Evolutionary conservation across 2,888 invertebrate genomes (phyloP), one percentile per base, ranked within the genome.

Genomic region (Euproctis similis): DNA sequence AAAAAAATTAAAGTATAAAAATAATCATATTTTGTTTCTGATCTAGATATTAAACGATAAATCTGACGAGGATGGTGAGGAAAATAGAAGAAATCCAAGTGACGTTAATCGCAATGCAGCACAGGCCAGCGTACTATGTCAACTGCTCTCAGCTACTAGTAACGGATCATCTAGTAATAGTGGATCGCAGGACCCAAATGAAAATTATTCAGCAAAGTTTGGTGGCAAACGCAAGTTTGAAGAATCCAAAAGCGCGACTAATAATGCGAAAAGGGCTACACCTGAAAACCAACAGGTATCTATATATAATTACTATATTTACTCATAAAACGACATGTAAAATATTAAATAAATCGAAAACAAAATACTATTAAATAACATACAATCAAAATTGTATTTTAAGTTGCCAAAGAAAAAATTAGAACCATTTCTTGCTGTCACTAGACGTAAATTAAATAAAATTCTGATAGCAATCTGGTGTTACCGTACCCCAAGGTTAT

Each of bases 21-120:
- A n/a, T n/a, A 6, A 14, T 14, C 6, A 14, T 14, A 4, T 14
- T 14, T 4, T 14, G 6, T 18, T 30, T 36, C 20, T 43, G 25
- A 38, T 40, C 32, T 37, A 94, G 92, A 87, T 95, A 68, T 81
- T 94, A 40, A 94, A 93, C 62, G 92, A 93, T 44, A 93, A 92
- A 72, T 91, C 89, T 35, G 93, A 93, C 52, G 92, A 93, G 48
- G 93, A 93, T 47, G 89, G 90, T 40, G 87, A 89, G 34, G 91
- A 90, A 39, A 77, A 77, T 43, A 82, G 86, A 48, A 86, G 73
- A 53, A 74, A 68, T 45, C 55, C 64, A 8, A 55, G 51, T 9
- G 72, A 71, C 8, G 52, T 53, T 4, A 53, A 53, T 10, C 61
- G 71, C 13, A 52, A 55, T 13, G 44, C 59, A 6, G 48, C 85